phyloP scores from a whole-genome alignment of 2,797 vertebrate species.

The Spinus olivaceus region DNA sequence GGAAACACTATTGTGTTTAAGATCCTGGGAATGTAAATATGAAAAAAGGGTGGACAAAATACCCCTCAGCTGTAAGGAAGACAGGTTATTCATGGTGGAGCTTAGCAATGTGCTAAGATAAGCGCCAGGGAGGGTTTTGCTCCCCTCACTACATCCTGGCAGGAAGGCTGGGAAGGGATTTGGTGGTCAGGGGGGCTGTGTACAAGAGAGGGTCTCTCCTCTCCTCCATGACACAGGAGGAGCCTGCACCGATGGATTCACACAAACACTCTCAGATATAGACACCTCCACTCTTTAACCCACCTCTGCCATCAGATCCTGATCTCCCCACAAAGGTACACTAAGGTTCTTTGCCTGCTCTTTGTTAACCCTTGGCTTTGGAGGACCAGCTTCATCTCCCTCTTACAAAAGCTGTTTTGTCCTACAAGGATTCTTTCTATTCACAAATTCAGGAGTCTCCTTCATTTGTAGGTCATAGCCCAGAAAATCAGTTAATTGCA shows the following conservation, averaged over 20 bases:
- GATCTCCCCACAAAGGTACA: rapidly evolving
- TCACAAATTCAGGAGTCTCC: not conserved
- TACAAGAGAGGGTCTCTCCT: not conserved
- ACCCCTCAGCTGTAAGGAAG: not conserved
- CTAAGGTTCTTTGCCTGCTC: not conserved
- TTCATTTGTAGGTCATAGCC: not conserved
- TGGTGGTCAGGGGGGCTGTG: not conserved
- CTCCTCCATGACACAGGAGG: not conserved
- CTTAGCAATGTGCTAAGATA: not conserved
- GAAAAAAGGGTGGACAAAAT: not conserved
- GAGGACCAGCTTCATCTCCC: not conserved
- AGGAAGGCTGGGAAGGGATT: not conserved
- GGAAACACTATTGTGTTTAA: constrained; percentile 6
- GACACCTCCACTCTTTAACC: not conserved
- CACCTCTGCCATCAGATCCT: rapidly evolving
- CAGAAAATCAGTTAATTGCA: not conserved
- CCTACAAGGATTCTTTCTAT: not conserved
- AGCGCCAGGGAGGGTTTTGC: not conserved
- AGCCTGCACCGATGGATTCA: not conserved
- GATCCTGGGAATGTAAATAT: constrained; percentile 18
- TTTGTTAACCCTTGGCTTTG: not conserved
- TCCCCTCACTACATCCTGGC: not conserved
- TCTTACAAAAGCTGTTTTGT: not conserved
- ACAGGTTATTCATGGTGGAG: not conserved
- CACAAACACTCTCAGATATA: not conserved